Conservation (phyloP, 2,888 invertebrate species). For the Dioctria linearis region DNA sequence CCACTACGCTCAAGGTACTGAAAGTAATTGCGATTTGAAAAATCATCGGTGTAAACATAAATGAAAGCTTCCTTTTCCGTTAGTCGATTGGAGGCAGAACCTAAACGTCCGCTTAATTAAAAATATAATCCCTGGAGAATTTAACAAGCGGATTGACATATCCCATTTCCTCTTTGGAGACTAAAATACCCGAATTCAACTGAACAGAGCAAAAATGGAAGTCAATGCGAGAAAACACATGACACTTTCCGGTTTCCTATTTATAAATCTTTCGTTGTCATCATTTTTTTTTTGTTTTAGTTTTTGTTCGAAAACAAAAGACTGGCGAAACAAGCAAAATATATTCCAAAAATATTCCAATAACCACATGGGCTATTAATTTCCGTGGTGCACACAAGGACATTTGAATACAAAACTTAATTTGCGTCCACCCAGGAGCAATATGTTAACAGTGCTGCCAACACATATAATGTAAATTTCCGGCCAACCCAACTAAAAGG, state of each 20-base stretch:
- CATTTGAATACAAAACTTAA: slow-evolving; percentile 41
- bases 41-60: no score
- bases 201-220: slow-evolving; percentile 21
- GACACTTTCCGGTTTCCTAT: slow-evolving; percentile 1
- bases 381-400: slow-evolving; percentile 39
- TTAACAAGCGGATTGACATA: slow-evolving; percentile 32
- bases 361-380: slow-evolving; percentile 45
- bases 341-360: slow-evolving; percentile 42
- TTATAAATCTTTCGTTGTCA: slow-evolving; percentile 25
- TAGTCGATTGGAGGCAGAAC: no score
- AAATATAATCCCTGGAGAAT: slow-evolving; percentile 17
- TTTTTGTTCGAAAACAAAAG: slow-evolving; percentile 27
- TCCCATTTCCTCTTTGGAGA: slow-evolving; percentile 29
- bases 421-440: slow-evolving; percentile 44
- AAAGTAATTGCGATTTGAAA: no score
- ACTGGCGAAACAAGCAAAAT: slow-evolving; percentile 23
- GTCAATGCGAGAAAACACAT: background rate
- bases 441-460: slow-evolving; percentile 49
- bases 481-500: slow-evolving; percentile 17
- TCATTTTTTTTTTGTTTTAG: slow-evolving; percentile 17
- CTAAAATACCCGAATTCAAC: slow-evolving; percentile 2
- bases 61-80: no score
- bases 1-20: no score
- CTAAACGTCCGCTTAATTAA: slow-evolving; percentile 11
- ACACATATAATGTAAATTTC: slow-evolving; percentile 45